phyloP scores from a whole-genome alignment of 2,888 invertebrate species.

The Tetramorium bicarinatum region DNA sequence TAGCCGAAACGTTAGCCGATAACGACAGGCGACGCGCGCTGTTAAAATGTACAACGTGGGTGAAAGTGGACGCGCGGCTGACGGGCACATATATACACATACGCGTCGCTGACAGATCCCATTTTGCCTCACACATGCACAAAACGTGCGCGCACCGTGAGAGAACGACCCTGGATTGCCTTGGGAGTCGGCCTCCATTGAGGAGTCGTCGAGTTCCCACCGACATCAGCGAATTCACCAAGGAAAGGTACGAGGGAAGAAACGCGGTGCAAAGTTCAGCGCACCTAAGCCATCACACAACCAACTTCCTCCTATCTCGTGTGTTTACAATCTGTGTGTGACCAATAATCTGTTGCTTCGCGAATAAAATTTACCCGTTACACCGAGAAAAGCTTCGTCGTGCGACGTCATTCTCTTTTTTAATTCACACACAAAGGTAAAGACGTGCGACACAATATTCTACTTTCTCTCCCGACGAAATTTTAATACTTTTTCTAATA shows the following conservation, averaged over 20 bases:
- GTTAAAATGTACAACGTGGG: constrained; percentile 47
- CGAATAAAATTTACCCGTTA: neutral
- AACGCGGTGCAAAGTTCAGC: constrained; percentile 65
- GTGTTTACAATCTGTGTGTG: constrained; percentile 11
- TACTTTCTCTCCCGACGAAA: neutral
- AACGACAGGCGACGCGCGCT: constrained; percentile 19
- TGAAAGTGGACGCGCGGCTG: constrained; percentile 62
- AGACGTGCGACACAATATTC: neutral
- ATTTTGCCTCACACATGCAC: constrained; percentile 16
- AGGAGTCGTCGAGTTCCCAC: constrained; percentile 65
- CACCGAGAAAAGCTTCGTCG: neutral
- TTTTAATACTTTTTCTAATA: neutral
- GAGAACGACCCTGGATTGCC: constrained; percentile 75
- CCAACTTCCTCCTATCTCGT: constrained; percentile 33
- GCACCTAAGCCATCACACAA: constrained; percentile 53
- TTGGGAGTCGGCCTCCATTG: constrained; percentile 67
- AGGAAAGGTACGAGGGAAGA: constrained; percentile 44
- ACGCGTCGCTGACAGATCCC: neutral
- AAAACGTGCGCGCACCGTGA: constrained; percentile 60
- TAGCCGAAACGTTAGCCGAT: constrained; percentile 57
- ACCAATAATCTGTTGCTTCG: constrained; percentile 16
- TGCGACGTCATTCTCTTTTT: neutral
- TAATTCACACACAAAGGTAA: neutral
- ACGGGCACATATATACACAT: neutral
- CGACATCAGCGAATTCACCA: constrained; percentile 49